Evolutionary conservation across 1,140 invertebrate species (phyloP).

Genomic region (Temnothorax nylanderi): DNA sequence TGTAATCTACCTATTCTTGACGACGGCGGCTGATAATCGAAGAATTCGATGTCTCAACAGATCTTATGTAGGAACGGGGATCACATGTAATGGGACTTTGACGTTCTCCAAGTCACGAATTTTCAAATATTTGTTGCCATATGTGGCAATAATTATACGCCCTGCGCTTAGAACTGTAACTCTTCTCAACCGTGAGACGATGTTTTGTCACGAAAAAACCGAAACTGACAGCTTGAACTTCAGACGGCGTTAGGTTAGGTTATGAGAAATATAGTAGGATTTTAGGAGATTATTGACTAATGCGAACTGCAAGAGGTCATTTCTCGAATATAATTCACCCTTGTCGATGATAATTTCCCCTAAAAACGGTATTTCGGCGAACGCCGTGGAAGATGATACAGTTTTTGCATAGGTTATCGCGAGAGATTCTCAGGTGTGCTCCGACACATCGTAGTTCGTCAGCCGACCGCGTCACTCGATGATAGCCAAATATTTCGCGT

Average conservation of each 20-base stretch:
- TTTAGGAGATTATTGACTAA: conserved; percentile 23
- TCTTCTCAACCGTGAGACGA: background rate
- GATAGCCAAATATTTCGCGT: background rate
- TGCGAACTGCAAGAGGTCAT: background rate
- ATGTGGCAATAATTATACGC: conserved; percentile 8
- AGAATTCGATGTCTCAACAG: background rate
- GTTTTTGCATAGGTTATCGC: conserved; percentile 18
- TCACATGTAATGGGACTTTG: background rate
- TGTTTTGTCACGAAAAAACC: conserved; percentile 1
- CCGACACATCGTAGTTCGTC: conserved; percentile 53
- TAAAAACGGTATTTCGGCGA: background rate
- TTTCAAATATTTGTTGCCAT: conserved; percentile 14
- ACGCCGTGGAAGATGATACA: background rate
- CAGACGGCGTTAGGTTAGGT: conserved; percentile 42
- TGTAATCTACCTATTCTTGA: background rate
- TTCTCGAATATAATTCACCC: background rate
- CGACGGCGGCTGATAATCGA: background rate
- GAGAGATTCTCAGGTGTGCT: conserved; percentile 57
- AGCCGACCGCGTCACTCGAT: no score
- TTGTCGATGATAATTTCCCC: background rate
- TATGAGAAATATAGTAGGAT: background rate
- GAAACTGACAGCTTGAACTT: background rate
- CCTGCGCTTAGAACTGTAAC: background rate
- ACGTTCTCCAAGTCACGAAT: background rate
- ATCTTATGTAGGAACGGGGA: background rate